phyloP scores from a whole-genome alignment of 2,113 vertebrate species.

The Argyrosomus japonicus region DNA sequence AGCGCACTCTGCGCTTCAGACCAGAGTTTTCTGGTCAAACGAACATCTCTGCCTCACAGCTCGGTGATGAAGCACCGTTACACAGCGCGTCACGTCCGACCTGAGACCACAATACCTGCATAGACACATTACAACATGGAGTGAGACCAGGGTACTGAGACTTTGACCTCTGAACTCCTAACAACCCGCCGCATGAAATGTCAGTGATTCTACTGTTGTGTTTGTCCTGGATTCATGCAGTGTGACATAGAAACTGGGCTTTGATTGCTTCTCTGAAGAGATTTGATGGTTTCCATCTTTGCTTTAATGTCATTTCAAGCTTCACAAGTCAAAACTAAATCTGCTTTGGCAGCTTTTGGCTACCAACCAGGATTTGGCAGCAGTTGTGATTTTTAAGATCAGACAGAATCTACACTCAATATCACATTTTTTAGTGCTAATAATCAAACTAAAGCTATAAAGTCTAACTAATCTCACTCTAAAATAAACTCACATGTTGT shows the following conservation, averaged over 20 bases:
- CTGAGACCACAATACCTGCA: conserved; percentile 14
- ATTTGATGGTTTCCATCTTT: conserved; percentile 19
- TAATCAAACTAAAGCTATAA: conserved; percentile 11
- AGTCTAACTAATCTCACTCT: conserved; percentile 1
- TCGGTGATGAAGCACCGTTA: conserved; percentile 54
- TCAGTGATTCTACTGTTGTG: not conserved
- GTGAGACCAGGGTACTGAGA: not conserved
- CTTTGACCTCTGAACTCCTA: conserved; percentile 41
- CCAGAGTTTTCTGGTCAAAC: conserved; percentile 63
- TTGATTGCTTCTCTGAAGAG: conserved; percentile 1
- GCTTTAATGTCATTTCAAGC: not conserved
- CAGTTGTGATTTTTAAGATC: conserved; percentile 17
- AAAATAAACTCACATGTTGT: conserved; percentile 22
- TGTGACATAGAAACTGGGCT: not conserved
- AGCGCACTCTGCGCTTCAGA: conserved; percentile 67
- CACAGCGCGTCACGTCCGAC: conserved; percentile 30
- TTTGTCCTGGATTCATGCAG: conserved; percentile 4
- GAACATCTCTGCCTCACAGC: conserved; percentile 57
- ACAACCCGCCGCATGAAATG: not conserved
- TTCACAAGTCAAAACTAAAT: not conserved
- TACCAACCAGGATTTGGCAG: not conserved
- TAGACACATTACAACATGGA: not conserved
- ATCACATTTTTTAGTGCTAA: not conserved
- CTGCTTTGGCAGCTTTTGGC: not conserved
- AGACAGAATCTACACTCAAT: not conserved